These are phyloP conservation scores for Arctia plantaginis DNA, from an alignment of 2,888 invertebrate genomes.

Conservation along the genomic window DNA sequence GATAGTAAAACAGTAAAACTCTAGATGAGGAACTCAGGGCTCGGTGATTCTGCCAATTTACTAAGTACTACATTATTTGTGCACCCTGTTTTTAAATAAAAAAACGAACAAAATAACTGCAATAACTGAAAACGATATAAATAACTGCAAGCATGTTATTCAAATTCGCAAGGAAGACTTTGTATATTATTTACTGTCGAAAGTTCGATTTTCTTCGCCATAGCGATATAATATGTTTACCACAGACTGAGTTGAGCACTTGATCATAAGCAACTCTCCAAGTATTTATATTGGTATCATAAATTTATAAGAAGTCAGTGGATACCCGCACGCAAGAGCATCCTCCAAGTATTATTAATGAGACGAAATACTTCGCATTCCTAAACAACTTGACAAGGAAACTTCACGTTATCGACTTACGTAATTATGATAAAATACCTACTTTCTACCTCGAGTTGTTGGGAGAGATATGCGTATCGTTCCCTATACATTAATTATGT, in stretches of 20 bases:
- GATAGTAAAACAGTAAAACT: too few species aligned
- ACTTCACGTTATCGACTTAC: conserved; percentile 51
- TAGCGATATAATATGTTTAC: conserved; percentile 45
- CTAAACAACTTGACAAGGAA: conserved; percentile 68
- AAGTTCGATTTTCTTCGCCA: conserved; percentile 36
- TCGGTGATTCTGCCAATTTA: too few species aligned
- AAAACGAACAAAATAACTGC: neutral
- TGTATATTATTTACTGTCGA: conserved; percentile 39
- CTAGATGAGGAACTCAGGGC: too few species aligned
- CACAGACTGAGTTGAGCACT: conserved; percentile 55
- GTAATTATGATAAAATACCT: conserved; percentile 38
- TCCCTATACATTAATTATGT: neutral
- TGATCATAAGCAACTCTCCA: conserved; percentile 67
- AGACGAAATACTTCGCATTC: conserved; percentile 66
- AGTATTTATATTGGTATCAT: conserved; percentile 82
- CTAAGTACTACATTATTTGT: too few species aligned
- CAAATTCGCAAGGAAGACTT: conserved; percentile 45
- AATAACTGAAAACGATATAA: conserved; percentile 29
- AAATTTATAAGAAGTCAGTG: conserved; percentile 76
- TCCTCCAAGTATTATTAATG: conserved; percentile 73
- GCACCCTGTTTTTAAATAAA: neutral
- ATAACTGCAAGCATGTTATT: conserved; percentile 30
- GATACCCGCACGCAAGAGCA: conserved; percentile 68
- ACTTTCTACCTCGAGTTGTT: neutral
- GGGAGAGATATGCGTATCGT: neutral